Evolutionary conservation across 2,888 invertebrate genomes (phyloP).

Genomic region (Tolmerus cingulatus): DNA sequence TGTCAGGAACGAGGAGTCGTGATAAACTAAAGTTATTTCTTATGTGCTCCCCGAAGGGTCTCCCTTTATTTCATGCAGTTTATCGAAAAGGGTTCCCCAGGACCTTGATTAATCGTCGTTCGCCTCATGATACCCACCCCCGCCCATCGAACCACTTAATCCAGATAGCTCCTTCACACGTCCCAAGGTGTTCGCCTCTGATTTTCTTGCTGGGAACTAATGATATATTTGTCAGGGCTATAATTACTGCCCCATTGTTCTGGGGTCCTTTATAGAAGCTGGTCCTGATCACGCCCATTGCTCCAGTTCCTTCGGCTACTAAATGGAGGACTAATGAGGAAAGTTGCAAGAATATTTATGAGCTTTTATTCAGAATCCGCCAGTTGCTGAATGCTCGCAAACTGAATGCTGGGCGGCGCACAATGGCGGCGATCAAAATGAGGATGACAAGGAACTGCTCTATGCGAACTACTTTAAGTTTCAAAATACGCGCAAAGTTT

Average conservation of each 20-base stretch:
- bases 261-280: not conserved
- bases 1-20: constrained; percentile 43
- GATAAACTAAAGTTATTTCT: constrained; percentile 49
- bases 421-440: constrained; percentile 16
- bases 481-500: not conserved
- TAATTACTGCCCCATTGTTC: constrained; percentile 47
- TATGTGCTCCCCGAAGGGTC: constrained; percentile 38
- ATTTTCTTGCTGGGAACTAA: constrained; percentile 41
- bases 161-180: not conserved
- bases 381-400: not conserved
- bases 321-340: constrained; percentile 36
- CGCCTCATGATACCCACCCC: constrained; percentile 30
- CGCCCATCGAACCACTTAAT: not conserved
- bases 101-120: constrained; percentile 45
- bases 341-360: constrained; percentile 35
- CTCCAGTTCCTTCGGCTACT: not conserved
- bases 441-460: not conserved
- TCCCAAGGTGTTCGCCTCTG: constrained; percentile 1
- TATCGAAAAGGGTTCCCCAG: constrained; percentile 43
- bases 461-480: not conserved
- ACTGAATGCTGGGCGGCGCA: not conserved
- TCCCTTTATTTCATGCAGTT: constrained; percentile 42
- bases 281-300: constrained; percentile 21
- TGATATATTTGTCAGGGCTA: constrained; percentile 46
- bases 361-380: constrained; percentile 24